phyloP scores from a whole-genome alignment of 2,113 vertebrate genomes.

The Capreolus pygargus region DNA sequence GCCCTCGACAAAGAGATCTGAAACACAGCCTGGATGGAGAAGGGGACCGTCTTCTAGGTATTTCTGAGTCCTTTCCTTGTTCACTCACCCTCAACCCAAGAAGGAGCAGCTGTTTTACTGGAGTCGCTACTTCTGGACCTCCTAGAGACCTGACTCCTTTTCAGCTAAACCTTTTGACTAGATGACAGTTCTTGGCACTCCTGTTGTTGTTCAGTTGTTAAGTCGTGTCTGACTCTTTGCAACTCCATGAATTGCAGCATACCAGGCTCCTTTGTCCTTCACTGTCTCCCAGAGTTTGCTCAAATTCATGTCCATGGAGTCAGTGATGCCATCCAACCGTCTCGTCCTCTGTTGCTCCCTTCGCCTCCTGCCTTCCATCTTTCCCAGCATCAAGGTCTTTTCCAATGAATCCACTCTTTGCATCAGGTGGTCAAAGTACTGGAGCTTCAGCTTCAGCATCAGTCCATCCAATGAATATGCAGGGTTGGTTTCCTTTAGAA shows the following conservation, averaged over 20 bases:
- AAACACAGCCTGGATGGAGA: not conserved
- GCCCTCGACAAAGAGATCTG: not conserved
- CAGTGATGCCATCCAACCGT: not conserved
- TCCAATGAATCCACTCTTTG: rapidly evolving
- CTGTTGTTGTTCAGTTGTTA: not conserved
- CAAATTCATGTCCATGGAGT: not conserved
- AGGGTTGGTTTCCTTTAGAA: not conserved
- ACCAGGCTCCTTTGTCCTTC: not conserved
- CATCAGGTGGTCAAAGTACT: not conserved
- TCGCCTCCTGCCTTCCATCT: not conserved
- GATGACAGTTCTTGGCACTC: not conserved
- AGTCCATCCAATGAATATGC: not conserved
- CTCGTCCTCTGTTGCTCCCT: not conserved
- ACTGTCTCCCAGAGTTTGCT: not conserved
- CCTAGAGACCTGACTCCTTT: not conserved
- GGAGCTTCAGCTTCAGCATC: not conserved
- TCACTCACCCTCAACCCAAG: not conserved
- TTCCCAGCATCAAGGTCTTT: not conserved
- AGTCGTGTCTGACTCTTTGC: rapidly evolving
- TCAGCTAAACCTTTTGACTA: not conserved
- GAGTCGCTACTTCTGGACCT: not conserved
- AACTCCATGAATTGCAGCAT: not conserved
- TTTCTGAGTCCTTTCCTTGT: not conserved
- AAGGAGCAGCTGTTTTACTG: not conserved
- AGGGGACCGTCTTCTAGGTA: not conserved